Base-by-base conservation (phyloP, 2,113 vertebrate species). In the Delphinus delphis region DNA sequence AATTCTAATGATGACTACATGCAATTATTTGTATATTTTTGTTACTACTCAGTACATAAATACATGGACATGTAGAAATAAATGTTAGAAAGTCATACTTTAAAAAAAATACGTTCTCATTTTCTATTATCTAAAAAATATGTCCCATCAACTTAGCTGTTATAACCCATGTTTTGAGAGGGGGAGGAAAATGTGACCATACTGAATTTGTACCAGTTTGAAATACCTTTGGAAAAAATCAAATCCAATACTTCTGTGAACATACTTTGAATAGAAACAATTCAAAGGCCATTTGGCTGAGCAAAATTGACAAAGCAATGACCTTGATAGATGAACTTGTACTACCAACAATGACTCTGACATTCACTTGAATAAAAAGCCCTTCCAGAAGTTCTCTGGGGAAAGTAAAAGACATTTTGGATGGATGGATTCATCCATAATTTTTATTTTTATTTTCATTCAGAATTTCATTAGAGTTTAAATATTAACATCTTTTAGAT, bases 371-470 rank as follows among this genome's bases (percentile, higher is more conserved):
- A 79, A 41, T 70, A 47, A 36, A 92, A 53, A 92, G 5, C 33
- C 20, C 31, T 82, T 70, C 8, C 28, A 47, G 4, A 12, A 63
- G 1, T 82, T 73, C 62, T 50, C 60, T 86, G 26, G 33, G 55
- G 20, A 63, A 60, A 28, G 12, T 21, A 80, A 63, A 88, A 82
- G 53, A 8, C 5, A 21, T 77, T 93, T 93, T 85, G 18, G 20
- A 33, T 76, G 71, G 60, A 76, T 82, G 11, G 26, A 1, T 28
- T 96, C 65, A 88, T 15, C 21, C 23, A 31, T 31, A 36, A 81
- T 53, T 92, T 94, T 76, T 68, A 76, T 44, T 92, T 94, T 81
- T 63, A 93, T 93, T 93, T 96, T 95, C 11, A 86, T 60, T 94
- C 5, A 31, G 20, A 36, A 50, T 84, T 74, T 88, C 28, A 47